These are phyloP conservation scores for Menidia beryllina DNA, from an alignment of 2,113 vertebrate species.

Conservation along the genomic window DNA sequence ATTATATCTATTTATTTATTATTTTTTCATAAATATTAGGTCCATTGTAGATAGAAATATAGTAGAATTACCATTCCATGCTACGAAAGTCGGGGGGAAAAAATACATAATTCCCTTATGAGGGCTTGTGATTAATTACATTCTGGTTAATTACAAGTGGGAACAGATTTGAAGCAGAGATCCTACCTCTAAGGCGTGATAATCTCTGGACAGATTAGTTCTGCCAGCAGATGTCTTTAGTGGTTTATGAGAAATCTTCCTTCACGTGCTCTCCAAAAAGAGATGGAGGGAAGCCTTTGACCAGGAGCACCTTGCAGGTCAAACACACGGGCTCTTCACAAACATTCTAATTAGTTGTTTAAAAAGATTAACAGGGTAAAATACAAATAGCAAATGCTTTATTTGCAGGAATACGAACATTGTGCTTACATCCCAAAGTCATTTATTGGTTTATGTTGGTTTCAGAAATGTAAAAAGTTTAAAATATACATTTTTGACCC, in stretches of 20 bases:
- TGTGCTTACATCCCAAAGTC: no score
- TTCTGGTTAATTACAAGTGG: constrained; percentile 54
- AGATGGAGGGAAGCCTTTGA: not conserved
- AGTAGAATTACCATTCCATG: no score
- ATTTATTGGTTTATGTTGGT: no score
- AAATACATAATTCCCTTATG: constrained; percentile 3
- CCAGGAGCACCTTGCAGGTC: not conserved
- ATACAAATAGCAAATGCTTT: no score
- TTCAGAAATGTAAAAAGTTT: not conserved
- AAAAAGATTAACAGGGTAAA: no score
- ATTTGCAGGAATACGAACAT: no score
- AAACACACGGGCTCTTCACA: not conserved
- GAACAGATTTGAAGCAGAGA: constrained; percentile 51
- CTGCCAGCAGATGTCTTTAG: constrained; percentile 45
- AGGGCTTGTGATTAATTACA: constrained; percentile 57
- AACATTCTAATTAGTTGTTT: not conserved
- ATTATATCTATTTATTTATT: no score
- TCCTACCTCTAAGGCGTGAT: constrained; percentile 55
- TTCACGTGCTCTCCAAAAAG: constrained; percentile 39
- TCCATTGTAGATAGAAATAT: no score
- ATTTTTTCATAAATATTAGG: no score
- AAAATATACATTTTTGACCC: not conserved
- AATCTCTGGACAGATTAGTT: constrained; percentile 69
- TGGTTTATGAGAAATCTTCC: constrained; percentile 40
- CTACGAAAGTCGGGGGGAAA: no score